These are phyloP conservation scores for Pelosia muscerda DNA, from an alignment of 2,888 invertebrate species.

Conservation along the genomic window DNA sequence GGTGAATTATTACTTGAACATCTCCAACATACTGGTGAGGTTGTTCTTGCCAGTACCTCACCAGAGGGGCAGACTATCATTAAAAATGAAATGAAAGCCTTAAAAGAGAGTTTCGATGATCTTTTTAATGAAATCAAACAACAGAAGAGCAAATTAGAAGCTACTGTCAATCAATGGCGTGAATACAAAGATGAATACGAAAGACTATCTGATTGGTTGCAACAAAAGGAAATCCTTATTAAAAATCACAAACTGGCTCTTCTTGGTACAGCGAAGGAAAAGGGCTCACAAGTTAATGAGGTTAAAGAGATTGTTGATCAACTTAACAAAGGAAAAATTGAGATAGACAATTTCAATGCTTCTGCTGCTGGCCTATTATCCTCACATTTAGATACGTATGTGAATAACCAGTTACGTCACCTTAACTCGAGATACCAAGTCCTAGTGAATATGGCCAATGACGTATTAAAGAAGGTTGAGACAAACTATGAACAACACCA, in stretches of 20 bases:
- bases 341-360: slow-evolving; percentile 94
- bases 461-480: slow-evolving; percentile 96
- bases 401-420: slow-evolving; percentile 94
- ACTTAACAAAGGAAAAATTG: slow-evolving; percentile 91
- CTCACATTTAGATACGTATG: slow-evolving; percentile 95
- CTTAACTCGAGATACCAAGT: slow-evolving; percentile 96
- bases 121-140: slow-evolving; percentile 94
- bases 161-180: slow-evolving; percentile 93
- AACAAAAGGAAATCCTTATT: slow-evolving; percentile 95
- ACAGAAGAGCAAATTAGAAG: slow-evolving; percentile 94
- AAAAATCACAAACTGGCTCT: slow-evolving; percentile 96
- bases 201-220: slow-evolving; percentile 96
- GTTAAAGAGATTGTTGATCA: slow-evolving; percentile 92
- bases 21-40: slow-evolving; percentile 94
- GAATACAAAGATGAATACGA: slow-evolving; percentile 98
- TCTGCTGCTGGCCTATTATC: slow-evolving; percentile 91
- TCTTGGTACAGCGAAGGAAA: slow-evolving; percentile 92
- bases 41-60: slow-evolving; percentile 94
- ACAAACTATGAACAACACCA: slow-evolving; percentile 95
- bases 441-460: slow-evolving; percentile 94
- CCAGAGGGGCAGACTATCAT: slow-evolving; percentile 92
- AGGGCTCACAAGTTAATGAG: slow-evolving; percentile 93
- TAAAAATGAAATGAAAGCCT: slow-evolving; percentile 93
- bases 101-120: slow-evolving; percentile 94
- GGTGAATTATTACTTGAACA: slow-evolving; percentile 95